Evolutionary conservation across 2,888 invertebrate species (phyloP).

Genomic region (Uloborus plumipes): DNA sequence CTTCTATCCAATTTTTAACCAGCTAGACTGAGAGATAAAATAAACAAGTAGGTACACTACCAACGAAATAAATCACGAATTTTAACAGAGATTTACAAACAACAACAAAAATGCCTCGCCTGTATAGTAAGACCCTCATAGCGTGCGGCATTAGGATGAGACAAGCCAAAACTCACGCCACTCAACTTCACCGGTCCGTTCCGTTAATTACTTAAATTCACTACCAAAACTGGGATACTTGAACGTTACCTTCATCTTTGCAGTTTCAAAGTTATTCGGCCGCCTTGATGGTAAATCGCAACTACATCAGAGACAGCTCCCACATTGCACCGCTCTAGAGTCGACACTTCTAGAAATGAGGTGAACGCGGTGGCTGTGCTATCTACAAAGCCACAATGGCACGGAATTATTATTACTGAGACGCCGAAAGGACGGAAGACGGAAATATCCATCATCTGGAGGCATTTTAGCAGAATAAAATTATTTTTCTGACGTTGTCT

Average conservation of each 20-base stretch:
- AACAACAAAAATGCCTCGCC: background rate
- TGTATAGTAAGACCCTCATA: too few relatives aligned
- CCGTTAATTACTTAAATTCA: conserved; percentile 56
- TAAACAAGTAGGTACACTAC: background rate
- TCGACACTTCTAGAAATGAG: background rate
- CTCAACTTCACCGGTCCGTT: conserved; percentile 23
- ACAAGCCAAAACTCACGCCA: too few relatives aligned
- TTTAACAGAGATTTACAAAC: background rate
- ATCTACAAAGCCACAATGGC: conserved; percentile 34
- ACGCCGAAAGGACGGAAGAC: conserved; percentile 1
- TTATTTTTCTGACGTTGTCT: conserved; percentile 42
- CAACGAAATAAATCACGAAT: conserved; percentile 17
- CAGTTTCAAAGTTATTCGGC: conserved; percentile 32
- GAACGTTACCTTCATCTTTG: conserved; percentile 17
- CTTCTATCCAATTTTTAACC: too few relatives aligned
- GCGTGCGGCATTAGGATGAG: too few relatives aligned
- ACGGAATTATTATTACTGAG: conserved; percentile 36
- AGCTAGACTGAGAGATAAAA: too few relatives aligned
- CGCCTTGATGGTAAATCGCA: background rate
- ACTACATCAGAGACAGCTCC: conserved; percentile 7
- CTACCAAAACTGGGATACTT: conserved; percentile 40
- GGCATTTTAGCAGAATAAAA: conserved; percentile 43
- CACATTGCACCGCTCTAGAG: background rate
- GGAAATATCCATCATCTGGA: conserved; percentile 36
- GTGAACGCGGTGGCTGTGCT: background rate